Conservation (phyloP, 2,888 invertebrate genomes). For the Tetramorium bicarinatum region DNA sequence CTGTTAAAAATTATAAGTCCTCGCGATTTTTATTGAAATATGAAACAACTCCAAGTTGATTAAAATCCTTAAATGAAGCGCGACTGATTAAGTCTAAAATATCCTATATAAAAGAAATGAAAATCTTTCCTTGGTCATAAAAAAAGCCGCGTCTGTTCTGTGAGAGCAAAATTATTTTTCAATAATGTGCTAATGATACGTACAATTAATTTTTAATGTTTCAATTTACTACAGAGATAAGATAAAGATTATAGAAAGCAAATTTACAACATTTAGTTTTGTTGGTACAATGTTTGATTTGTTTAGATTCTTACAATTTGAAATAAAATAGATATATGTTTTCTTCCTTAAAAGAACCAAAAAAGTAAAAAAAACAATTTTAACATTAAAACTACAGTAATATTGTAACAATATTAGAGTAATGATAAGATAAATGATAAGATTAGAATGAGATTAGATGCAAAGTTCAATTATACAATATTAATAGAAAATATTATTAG, state of each 20-base stretch:
- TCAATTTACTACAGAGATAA: not conserved
- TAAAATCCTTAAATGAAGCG: not conserved
- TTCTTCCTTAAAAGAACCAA: not conserved
- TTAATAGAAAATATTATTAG: not conserved
- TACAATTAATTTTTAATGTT: not conserved
- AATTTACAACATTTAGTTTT: not conserved
- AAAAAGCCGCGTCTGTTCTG: not conserved
- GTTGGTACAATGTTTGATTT: not conserved
- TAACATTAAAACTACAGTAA: not conserved
- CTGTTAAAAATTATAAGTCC: not conserved
- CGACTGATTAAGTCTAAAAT: not conserved
- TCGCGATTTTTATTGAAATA: not conserved
- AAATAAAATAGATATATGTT: not conserved
- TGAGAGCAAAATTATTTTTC: not conserved
- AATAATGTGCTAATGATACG: not conserved
- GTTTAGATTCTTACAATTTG: not conserved
- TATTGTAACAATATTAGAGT: not conserved
- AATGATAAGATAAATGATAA: not conserved
- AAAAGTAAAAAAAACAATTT: not conserved
- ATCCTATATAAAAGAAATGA: not conserved
- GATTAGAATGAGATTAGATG: not conserved
- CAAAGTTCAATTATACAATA: not conserved
- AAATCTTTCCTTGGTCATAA: not conserved
- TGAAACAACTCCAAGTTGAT: not conserved
- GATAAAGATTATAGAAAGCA: not conserved